Percentiles rank a stretch among this genome's conserved stretches.
phyloP scores from a whole-genome alignment of 2,113 vertebrate species.

The Prochilodus magdalenae region DNA sequence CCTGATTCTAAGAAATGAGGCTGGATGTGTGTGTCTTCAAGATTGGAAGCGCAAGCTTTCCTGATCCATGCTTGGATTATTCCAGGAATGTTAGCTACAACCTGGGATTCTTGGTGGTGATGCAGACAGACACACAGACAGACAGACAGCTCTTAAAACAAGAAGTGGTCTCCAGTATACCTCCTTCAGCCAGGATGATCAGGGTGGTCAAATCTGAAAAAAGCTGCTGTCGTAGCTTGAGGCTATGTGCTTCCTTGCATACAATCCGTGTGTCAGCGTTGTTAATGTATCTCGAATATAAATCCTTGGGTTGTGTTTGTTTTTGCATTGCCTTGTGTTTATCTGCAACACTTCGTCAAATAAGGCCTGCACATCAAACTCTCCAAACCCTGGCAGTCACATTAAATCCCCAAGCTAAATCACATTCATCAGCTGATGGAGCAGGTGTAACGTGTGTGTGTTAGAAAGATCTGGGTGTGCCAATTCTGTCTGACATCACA shows the following conservation, averaged over 20 bases:
- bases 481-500: background rate
- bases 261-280: background rate
- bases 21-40: no score
- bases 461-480: background rate
- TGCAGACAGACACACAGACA: background rate
- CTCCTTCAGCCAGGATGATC: background rate
- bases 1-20: background rate
- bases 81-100: background rate
- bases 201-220: background rate
- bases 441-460: background rate
- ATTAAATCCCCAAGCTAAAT: background rate
- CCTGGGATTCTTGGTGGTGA: background rate
- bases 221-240: background rate
- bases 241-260: no score
- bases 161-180: no score
- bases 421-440: constrained; percentile 1
- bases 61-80: background rate
- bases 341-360: background rate
- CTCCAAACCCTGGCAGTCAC: background rate
- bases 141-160: background rate
- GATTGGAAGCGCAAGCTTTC: background rate
- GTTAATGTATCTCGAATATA: background rate
- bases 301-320: background rate
- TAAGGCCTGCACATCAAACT: background rate
- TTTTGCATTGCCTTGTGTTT: no score